These are phyloP conservation scores for Thyatira batis DNA, from an alignment of 2,888 invertebrate genomes.

Conservation along the genomic window DNA sequence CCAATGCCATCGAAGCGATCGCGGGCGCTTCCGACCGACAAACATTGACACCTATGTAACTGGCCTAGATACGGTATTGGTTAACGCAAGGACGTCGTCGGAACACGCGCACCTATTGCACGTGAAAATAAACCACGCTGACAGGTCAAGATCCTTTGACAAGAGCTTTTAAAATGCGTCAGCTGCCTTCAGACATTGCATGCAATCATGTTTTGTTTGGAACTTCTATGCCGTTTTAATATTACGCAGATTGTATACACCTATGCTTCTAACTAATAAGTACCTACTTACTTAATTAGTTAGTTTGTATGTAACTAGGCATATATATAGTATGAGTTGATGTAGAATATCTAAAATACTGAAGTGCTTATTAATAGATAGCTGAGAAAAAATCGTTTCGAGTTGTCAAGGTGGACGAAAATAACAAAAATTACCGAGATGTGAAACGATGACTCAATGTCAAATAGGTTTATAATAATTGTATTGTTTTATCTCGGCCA, in stretches of 20 bases:
- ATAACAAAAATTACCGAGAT: conserved; percentile 45
- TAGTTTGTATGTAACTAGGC: too few species aligned
- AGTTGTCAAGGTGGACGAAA: conserved; percentile 47
- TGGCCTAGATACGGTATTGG: conserved; percentile 58
- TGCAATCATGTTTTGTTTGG: too few species aligned
- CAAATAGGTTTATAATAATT: conserved; percentile 41
- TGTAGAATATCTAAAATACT: neutral
- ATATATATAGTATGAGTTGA: too few species aligned
- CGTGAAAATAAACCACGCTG: conserved; percentile 44
- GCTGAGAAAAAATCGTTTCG: conserved; percentile 26
- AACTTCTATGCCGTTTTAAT: too few species aligned
- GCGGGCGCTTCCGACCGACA: conserved; percentile 65
- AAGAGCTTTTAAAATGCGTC: conserved; percentile 8
- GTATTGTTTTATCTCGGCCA: conserved; percentile 36
- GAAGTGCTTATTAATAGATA: conserved; percentile 1
- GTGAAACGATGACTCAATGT: conserved; percentile 49
- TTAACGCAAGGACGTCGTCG: conserved; percentile 51
- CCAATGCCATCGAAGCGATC: conserved; percentile 66
- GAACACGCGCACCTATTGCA: conserved; percentile 26
- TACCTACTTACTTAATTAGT: too few species aligned
- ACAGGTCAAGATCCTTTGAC: conserved; percentile 37
- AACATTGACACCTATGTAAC: conserved; percentile 78
- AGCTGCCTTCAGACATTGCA: neutral
- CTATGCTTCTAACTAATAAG: too few species aligned
- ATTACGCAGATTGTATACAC: too few species aligned